phyloP scores from a whole-genome alignment of 2,113 vertebrate genomes.

The Synodontis membranacea region DNA sequence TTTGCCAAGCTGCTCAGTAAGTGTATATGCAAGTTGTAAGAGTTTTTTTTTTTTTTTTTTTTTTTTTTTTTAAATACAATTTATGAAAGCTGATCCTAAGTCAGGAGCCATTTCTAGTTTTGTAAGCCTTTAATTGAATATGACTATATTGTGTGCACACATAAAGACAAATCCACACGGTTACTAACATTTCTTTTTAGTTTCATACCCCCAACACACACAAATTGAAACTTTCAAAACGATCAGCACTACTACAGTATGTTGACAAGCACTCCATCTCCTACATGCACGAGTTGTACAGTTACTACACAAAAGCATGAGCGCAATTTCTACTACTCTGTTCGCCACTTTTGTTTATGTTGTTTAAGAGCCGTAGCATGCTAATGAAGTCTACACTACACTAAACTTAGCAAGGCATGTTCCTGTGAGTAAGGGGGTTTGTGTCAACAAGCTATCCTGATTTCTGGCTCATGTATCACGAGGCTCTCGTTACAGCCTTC shows the following conservation, averaged over 20 bases:
- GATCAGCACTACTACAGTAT: neutral
- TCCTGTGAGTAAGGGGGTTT: slow-evolving; percentile 61
- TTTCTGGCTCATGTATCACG: slow-evolving; percentile 67
- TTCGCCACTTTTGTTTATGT: slow-evolving; percentile 11
- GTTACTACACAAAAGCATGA: neutral
- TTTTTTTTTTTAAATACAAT: too few species aligned
- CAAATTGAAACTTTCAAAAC: neutral
- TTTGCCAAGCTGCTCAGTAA: neutral
- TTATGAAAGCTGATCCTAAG: neutral
- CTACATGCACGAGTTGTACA: neutral
- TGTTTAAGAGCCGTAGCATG: slow-evolving; percentile 25
- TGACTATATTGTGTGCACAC: neutral
- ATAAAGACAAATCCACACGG: neutral
- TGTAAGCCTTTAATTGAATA: neutral
- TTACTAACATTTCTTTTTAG: neutral
- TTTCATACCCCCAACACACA: neutral
- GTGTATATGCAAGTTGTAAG: neutral
- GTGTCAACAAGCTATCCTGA: slow-evolving; percentile 72
- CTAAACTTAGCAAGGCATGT: slow-evolving; percentile 52
- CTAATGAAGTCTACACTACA: slow-evolving; percentile 56
- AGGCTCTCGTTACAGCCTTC: slow-evolving; percentile 67
- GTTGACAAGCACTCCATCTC: neutral
- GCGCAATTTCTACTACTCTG: slow-evolving; percentile 18
- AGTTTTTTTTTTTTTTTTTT: too few species aligned
- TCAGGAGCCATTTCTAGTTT: neutral